These are phyloP conservation scores for Mycogona germanica DNA, from an alignment of 2,888 invertebrate species.

Conservation along the genomic window DNA sequence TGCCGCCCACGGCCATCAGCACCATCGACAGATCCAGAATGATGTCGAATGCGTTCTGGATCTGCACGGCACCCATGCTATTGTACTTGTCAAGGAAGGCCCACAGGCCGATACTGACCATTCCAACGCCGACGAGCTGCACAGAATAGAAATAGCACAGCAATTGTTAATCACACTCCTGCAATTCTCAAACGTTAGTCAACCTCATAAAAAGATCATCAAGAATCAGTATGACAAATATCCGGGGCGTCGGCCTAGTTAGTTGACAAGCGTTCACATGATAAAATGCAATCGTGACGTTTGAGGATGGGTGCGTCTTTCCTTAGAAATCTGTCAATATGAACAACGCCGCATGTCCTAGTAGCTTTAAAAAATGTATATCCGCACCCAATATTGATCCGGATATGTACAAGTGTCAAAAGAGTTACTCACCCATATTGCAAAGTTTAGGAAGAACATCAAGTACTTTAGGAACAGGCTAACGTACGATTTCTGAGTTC, in stretches of 20 bases:
- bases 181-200: too few relatives aligned
- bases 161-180: not conserved
- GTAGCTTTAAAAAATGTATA: not conserved
- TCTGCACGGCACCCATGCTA: constrained; percentile 65
- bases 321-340: too few relatives aligned
- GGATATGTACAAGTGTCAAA: not conserved
- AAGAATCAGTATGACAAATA: too few relatives aligned
- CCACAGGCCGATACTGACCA: constrained; percentile 78
- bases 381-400: not conserved
- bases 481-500: too few relatives aligned
- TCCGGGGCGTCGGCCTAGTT: too few relatives aligned
- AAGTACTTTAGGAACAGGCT: constrained; percentile 80
- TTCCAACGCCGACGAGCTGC: constrained; percentile 73
- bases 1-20: constrained; percentile 74
- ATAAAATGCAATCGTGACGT: not conserved
- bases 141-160: constrained; percentile 31
- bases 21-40: constrained; percentile 81
- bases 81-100: constrained; percentile 91
- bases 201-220: too few relatives aligned
- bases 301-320: too few relatives aligned
- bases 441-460: constrained; percentile 76
- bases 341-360: too few relatives aligned
- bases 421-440: constrained; percentile 71
- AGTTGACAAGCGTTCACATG: too few relatives aligned
- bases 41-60: constrained; percentile 79